Percentiles rank a stretch among this genome's conserved stretches.
Evolutionary conservation across 2,888 invertebrate genomes (phyloP).

Genomic region (Hetaerina titia): DNA sequence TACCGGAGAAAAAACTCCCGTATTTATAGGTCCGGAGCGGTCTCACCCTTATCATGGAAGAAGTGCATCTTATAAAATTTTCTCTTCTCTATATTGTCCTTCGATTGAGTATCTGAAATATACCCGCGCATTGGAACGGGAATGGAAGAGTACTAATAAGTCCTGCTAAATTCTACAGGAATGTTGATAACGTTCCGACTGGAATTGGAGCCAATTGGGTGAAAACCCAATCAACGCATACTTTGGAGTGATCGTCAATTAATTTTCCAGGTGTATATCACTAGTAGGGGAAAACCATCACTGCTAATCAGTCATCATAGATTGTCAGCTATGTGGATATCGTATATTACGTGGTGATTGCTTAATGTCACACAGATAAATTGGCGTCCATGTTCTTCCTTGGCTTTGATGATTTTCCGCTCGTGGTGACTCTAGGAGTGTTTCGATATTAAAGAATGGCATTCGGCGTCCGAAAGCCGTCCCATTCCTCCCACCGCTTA

Average conservation of each 20-base stretch:
- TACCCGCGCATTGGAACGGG: too few relatives aligned
- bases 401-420: not conserved
- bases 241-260: not conserved
- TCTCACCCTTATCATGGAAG: too few relatives aligned
- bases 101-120: too few relatives aligned
- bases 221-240: not conserved
- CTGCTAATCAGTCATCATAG: not conserved
- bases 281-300: not conserved
- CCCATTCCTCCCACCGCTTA: not conserved
- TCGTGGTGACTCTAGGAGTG: not conserved
- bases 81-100: too few relatives aligned
- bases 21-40: too few relatives aligned
- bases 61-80: too few relatives aligned
- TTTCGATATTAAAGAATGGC: not conserved
- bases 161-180: too few relatives aligned
- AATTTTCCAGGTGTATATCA: not conserved
- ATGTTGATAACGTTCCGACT: not conserved
- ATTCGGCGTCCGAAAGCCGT: not conserved
- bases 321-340: not conserved
- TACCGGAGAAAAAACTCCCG: too few relatives aligned
- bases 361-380: too few relatives aligned
- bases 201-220: not conserved
- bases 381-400: too few relatives aligned
- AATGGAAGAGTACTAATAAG: too few relatives aligned
- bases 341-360: too few relatives aligned